Base-by-base conservation (phyloP, 2,888 invertebrate species). In the Aphodius sticticus region DNA sequence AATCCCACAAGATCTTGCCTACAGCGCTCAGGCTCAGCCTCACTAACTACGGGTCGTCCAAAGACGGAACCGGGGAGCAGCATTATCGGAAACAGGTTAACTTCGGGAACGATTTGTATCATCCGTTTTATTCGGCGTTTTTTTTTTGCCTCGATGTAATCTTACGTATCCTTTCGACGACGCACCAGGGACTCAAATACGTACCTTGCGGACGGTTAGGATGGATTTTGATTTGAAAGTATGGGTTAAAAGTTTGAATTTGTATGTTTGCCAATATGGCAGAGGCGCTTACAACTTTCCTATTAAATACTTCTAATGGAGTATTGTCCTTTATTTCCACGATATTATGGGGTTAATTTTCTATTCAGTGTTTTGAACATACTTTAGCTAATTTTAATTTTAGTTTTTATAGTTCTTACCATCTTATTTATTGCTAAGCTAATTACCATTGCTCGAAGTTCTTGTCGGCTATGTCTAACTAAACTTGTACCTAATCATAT, bases 1-100 rank as follows among this genome's bases (percentile, higher is more conserved):
- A 53, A 53, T 53, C 53, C 53, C 53, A 53, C 53, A 53, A 53
- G 53, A 53, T 53, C 53, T 53, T 53, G 53, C 53, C 53, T 53
- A 53, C 53, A 53, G 53, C 53, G 53, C 53, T 26, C 9, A 3
- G 53, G 53, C 53, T 53, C 53, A 53, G 12, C 53, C 53, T 53
- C 53, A 53, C 53, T 53, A 53, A 53, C 53, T 53, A 53, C 53
- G 53, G 53, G 12, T 12, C 53, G 12, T 53, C 53, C 53, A 26
- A 26, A 26, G 26, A 26, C 12, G 53, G 53, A 53, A 53, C 53
- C 4, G 53, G 53, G 53, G 53, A 12, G 53, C 53, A 12, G 53
- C 53, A 53, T 53, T 53, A 53, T 53, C 53, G 53, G 53, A 53
- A 53, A 53, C 53, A 53, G 53, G 53, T 53, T 53, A 53, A 53